Conservation (phyloP, 2,797 vertebrate species). For the Ptychadena robeensis region DNA sequence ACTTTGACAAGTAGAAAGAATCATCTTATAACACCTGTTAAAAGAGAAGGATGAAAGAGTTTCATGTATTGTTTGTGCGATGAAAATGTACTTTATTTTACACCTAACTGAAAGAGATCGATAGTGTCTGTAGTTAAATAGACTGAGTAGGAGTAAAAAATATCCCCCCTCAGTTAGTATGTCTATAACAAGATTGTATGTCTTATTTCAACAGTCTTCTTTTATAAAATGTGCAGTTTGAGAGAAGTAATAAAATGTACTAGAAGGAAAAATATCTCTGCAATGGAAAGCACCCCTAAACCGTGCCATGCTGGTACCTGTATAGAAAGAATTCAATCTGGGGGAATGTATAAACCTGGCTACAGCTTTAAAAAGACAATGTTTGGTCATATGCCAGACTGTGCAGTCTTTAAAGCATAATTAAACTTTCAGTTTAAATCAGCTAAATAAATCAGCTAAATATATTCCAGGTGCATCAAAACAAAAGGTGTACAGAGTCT, state of each 20-base stretch:
- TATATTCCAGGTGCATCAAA: too few relatives aligned
- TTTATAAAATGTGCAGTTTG: neutral
- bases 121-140: neutral
- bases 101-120: slow-evolving; percentile 56
- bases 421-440: too few relatives aligned
- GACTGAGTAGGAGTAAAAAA: neutral
- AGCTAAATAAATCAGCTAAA: too few relatives aligned
- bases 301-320: too few relatives aligned
- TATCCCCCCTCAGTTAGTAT: neutral
- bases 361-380: too few relatives aligned
- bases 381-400: too few relatives aligned
- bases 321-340: too few relatives aligned
- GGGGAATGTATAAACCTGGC: too few relatives aligned
- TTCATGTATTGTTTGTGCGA: slow-evolving; percentile 55
- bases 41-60: slow-evolving; percentile 44
- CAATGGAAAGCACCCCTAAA: neutral
- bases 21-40: slow-evolving; percentile 57
- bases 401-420: too few relatives aligned
- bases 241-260: neutral
- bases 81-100: slow-evolving; percentile 51
- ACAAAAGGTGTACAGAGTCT: too few relatives aligned
- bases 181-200: neutral
- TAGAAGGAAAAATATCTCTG: neutral
- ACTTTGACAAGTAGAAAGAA: slow-evolving; percentile 62
- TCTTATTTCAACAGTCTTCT: neutral